Percentiles rank a stretch among this genome's conserved stretches.
Evolutionary conservation across 2,888 invertebrate genomes (phyloP).

Genomic region (Octodonta nipae): DNA sequence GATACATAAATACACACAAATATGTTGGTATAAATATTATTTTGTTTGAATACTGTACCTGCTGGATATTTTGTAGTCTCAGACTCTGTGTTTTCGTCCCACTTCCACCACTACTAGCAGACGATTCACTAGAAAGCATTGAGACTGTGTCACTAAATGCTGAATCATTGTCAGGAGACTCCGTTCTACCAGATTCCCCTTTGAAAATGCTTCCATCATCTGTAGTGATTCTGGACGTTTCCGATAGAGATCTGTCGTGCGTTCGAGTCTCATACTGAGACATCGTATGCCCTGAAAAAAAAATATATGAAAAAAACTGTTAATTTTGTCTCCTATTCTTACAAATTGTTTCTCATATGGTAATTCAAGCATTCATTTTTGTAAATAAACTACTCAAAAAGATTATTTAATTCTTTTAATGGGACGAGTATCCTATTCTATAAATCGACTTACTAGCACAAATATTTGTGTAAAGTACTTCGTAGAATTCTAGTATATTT

Average conservation of each 20-base stretch:
- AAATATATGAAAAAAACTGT: too few species aligned
- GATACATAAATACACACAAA: too few species aligned
- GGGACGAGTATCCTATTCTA: too few species aligned
- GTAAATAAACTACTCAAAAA: too few species aligned
- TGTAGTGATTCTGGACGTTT: conserved; percentile 32
- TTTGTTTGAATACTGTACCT: conserved; percentile 13
- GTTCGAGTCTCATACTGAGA: conserved; percentile 30
- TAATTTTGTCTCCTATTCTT: too few species aligned
- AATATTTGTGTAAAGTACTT: too few species aligned
- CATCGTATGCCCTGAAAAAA: conserved; percentile 28
- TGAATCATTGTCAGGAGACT: conserved; percentile 94
- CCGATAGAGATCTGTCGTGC: conserved; percentile 36
- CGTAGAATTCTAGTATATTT: too few species aligned
- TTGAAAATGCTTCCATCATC: conserved; percentile 30
- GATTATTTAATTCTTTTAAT: too few species aligned
- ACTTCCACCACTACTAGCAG: conserved; percentile 77
- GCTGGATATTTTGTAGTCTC: conserved; percentile 24
- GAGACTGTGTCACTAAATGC: conserved; percentile 96
- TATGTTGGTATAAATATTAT: too few species aligned
- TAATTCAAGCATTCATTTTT: too few species aligned
- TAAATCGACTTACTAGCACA: too few species aligned
- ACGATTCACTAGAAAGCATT: conserved; percentile 83
- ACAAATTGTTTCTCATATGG: too few species aligned
- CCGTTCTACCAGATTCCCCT: conserved; percentile 49
- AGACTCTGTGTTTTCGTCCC: conserved; percentile 40